These are phyloP conservation scores for Zosterops borbonicus DNA, from an alignment of 2,113 vertebrate genomes.

Conservation along the genomic window DNA sequence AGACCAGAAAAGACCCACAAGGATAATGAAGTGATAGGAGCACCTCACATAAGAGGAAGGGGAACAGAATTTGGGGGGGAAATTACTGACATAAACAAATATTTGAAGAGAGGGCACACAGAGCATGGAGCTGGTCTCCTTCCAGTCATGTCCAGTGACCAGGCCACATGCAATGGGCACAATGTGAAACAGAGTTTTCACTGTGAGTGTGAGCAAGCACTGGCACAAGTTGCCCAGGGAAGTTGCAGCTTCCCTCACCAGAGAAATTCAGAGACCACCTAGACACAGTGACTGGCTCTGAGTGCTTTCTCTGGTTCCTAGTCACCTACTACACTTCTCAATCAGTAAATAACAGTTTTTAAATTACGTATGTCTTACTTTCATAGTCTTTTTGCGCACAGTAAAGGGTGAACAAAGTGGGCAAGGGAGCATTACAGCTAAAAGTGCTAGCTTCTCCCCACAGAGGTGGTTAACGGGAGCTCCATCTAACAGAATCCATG, in stretches of 20 bases:
- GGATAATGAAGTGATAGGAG: neutral
- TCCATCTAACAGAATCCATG: neutral
- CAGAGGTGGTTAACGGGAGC: neutral
- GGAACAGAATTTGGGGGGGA: neutral
- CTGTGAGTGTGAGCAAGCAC: neutral
- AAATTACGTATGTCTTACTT: neutral
- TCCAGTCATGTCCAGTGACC: neutral
- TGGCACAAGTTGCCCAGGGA: neutral
- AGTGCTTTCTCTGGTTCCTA: neutral
- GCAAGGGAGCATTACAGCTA: neutral
- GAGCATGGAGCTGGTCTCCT: neutral
- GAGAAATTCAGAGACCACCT: neutral
- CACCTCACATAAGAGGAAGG: neutral
- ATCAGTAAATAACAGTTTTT: neutral
- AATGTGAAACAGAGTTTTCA: neutral
- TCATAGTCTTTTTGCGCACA: neutral
- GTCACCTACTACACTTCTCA: neutral
- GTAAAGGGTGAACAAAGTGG: neutral
- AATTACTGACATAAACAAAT: neutral
- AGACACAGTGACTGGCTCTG: neutral
- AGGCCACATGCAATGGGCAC: neutral
- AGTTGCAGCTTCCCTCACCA: neutral
- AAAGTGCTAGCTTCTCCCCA: neutral
- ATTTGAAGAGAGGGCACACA: neutral
- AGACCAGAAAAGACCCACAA: neutral